Evolutionary conservation across 2,888 invertebrate genomes (phyloP).

Genomic region (Tanytarsus gracilentus): DNA sequence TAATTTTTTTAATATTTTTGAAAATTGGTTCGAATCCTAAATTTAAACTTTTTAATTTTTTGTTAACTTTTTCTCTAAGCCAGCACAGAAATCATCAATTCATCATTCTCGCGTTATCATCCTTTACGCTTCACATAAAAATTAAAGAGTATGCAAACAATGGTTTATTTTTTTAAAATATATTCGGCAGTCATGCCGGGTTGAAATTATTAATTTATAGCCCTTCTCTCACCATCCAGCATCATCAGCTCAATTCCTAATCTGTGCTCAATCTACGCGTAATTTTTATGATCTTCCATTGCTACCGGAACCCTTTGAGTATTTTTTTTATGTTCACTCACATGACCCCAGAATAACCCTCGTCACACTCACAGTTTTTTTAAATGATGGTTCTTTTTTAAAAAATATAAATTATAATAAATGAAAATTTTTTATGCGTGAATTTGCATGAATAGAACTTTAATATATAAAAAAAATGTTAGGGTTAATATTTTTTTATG

Average conservation of each 20-base stretch:
- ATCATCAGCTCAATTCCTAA: not conserved
- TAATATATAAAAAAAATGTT: not conserved
- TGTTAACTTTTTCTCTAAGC: too few species aligned
- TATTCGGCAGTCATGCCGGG: too few species aligned
- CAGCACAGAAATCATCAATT: too few species aligned
- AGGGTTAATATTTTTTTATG: conserved; percentile 18
- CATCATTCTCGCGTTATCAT: conserved; percentile 22
- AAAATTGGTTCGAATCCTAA: too few species aligned
- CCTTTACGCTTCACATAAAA: not conserved
- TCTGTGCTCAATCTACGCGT: conserved; percentile 1
- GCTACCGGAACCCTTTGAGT: conserved; percentile 18
- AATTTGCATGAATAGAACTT: conserved; percentile 15
- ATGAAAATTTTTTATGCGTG: conserved; percentile 22
- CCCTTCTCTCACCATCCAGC: not conserved
- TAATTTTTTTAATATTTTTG: too few species aligned
- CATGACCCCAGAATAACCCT: conserved; percentile 14
- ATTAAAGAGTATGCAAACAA: not conserved
- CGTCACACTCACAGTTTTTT: conserved; percentile 7
- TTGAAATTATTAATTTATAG: too few species aligned
- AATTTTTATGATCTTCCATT: not conserved
- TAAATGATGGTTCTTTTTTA: conserved; percentile 7
- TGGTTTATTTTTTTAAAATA: not conserved
- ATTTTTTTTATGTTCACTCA: not conserved
- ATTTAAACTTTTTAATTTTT: too few species aligned
- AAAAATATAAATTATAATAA: conserved; percentile 25